Evolutionary conservation across 2,113 vertebrate species (phyloP).

Genomic region (Gopherus flavomarginatus): DNA sequence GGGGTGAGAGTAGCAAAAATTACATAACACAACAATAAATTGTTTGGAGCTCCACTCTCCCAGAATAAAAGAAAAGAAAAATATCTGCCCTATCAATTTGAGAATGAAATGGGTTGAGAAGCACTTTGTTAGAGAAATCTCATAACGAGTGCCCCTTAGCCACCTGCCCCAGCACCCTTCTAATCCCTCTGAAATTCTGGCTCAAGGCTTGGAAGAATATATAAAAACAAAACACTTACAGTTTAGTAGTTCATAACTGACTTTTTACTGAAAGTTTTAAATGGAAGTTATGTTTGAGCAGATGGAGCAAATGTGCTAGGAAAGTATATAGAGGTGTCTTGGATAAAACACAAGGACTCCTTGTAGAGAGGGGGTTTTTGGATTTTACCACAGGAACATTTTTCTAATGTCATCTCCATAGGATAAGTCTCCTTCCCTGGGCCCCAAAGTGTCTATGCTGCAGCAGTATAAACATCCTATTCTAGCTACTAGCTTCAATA

Average conservation of each 20-base stretch:
- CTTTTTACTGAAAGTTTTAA: slow-evolving; percentile 2
- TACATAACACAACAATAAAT: neutral
- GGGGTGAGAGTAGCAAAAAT: slow-evolving; percentile 23
- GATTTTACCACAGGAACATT: neutral
- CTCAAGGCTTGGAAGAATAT: neutral
- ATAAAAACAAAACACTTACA: neutral
- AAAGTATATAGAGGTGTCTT: neutral
- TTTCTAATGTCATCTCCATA: neutral
- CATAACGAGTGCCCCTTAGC: neutral
- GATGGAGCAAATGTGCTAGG: neutral
- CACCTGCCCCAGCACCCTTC: neutral
- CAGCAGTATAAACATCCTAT: neutral
- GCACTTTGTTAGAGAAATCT: neutral
- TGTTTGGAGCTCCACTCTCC: neutral
- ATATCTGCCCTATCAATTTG: neutral
- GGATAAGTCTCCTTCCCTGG: neutral
- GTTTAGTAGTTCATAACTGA: neutral
- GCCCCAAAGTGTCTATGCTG: neutral
- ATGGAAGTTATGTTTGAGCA: neutral
- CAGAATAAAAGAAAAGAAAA: neutral
- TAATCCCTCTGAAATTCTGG: slow-evolving; percentile 1
- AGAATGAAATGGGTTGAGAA: neutral
- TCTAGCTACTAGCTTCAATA: neutral
- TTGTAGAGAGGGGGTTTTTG: neutral
- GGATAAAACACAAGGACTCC: neutral